phyloP scores from a whole-genome alignment of 2,113 vertebrate genomes.

The Pangasianodon hypophthalmus region DNA sequence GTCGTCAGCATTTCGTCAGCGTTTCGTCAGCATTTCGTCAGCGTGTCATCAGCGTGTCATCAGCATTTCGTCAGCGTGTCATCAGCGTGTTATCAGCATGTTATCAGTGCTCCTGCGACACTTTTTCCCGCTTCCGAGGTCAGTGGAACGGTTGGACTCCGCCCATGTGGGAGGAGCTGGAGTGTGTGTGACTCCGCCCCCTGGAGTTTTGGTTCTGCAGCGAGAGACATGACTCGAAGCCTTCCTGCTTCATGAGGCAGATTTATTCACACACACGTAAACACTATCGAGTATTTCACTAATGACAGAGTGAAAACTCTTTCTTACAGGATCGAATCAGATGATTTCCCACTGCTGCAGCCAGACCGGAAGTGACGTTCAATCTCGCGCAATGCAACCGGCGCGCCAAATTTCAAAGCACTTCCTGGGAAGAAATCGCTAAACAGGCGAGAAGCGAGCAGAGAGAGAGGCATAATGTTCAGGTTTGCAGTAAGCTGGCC shows the following conservation, averaged over 20 bases:
- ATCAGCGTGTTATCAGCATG: too few relatives aligned
- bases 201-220: not conserved
- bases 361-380: conserved; percentile 64
- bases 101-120: too few relatives aligned
- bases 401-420: conserved; percentile 86
- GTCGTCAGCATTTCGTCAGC: too few relatives aligned
- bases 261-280: too few relatives aligned
- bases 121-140: not conserved
- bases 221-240: not conserved
- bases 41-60: too few relatives aligned
- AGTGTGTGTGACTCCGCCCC: not conserved
- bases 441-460: conserved; percentile 33
- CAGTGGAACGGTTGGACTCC: not conserved
- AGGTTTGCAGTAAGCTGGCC: not conserved
- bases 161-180: not conserved
- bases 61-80: too few relatives aligned
- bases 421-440: conserved; percentile 69
- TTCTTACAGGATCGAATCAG: not conserved
- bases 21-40: too few relatives aligned
- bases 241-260: not conserved
- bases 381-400: conserved; percentile 66
- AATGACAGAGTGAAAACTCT: not conserved
- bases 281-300: not conserved
- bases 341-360: not conserved
- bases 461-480: not conserved